phyloP scores from a whole-genome alignment of 2,113 vertebrate species.

The Leptosomus discolor region DNA sequence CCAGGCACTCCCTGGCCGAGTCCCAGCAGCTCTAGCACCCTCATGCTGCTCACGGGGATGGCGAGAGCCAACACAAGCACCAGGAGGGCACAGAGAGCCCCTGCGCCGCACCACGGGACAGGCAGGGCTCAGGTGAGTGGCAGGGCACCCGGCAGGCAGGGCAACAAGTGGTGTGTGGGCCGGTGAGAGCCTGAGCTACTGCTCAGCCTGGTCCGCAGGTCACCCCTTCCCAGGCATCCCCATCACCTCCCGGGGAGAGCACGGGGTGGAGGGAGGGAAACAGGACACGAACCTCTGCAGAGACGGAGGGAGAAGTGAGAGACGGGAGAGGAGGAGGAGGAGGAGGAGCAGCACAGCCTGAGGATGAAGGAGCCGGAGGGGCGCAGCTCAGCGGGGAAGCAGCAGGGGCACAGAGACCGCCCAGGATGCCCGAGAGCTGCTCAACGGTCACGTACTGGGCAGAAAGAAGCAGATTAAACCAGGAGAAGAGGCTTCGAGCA shows the following conservation, averaged over 20 bases:
- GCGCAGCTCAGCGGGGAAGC: conserved; percentile 47
- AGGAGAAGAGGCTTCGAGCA: neutral
- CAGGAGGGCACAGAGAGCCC: neutral
- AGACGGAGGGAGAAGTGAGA: conserved; percentile 71
- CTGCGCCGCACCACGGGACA: rapidly evolving
- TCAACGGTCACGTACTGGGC: conserved; percentile 89
- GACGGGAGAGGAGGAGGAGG: conserved; percentile 68
- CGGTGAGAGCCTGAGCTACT: neutral
- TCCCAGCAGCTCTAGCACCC: neutral
- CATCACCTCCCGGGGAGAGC: neutral
- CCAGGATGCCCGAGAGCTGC: conserved; percentile 86
- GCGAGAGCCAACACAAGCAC: rapidly evolving
- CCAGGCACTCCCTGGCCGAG: neutral
- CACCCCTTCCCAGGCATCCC: neutral
- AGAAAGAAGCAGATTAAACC: conserved; percentile 18
- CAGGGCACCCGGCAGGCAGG: neutral
- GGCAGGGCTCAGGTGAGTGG: neutral
- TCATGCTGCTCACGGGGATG: rapidly evolving
- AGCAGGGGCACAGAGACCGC: conserved; percentile 66
- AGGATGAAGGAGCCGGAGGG: conserved; percentile 61
- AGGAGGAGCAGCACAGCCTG: conserved; percentile 61
- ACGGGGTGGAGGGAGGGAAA: neutral
- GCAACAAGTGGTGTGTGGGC: rapidly evolving
- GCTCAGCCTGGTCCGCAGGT: neutral
- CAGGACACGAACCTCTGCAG: conserved; percentile 80